A percentile compares a stretch with the other conserved stretches of the same genome.
Evolutionary conservation across 2,888 invertebrate genomes (phyloP).

Genomic region (Vanessa cardui): DNA sequence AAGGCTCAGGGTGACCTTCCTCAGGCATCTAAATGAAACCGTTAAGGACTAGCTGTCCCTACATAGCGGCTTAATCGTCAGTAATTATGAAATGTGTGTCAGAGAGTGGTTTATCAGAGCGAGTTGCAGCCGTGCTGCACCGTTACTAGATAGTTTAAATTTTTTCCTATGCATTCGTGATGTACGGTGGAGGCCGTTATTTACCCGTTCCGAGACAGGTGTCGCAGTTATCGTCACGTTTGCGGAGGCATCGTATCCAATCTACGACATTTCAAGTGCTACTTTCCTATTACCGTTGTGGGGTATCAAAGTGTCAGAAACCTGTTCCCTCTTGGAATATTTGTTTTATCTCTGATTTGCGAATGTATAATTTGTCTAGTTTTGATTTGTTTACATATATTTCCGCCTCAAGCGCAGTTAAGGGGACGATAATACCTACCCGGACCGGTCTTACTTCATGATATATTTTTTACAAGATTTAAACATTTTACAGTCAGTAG

Average conservation of each 20-base stretch:
- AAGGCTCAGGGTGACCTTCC: constrained; percentile 10
- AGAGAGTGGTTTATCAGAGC: constrained; percentile 40
- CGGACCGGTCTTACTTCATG: too few relatives aligned
- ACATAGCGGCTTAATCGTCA: constrained; percentile 21
- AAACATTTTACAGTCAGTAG: too few relatives aligned
- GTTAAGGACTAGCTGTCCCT: constrained; percentile 21
- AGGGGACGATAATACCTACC: too few relatives aligned
- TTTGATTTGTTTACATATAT: too few relatives aligned
- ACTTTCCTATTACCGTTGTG: constrained; percentile 51
- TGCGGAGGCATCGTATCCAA: constrained; percentile 50
- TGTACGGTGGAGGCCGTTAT: constrained; percentile 64
- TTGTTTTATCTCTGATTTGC: constrained; percentile 11
- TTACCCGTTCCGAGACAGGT: constrained; percentile 62
- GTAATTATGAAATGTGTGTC: constrained; percentile 36
- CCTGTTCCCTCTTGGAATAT: constrained; percentile 9
- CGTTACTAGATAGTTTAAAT: constrained; percentile 60
- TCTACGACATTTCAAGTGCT: constrained; percentile 47
- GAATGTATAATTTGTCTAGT: constrained; percentile 16
- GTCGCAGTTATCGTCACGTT: constrained; percentile 58
- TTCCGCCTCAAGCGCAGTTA: neutral
- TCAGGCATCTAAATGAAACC: constrained; percentile 20
- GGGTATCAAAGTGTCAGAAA: constrained; percentile 21
- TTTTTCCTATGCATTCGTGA: constrained; percentile 63
- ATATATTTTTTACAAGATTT: too few relatives aligned
- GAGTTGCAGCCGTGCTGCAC: constrained; percentile 49